Conservation (phyloP, 2,797 vertebrate genomes). For the Vultur gryphus region DNA sequence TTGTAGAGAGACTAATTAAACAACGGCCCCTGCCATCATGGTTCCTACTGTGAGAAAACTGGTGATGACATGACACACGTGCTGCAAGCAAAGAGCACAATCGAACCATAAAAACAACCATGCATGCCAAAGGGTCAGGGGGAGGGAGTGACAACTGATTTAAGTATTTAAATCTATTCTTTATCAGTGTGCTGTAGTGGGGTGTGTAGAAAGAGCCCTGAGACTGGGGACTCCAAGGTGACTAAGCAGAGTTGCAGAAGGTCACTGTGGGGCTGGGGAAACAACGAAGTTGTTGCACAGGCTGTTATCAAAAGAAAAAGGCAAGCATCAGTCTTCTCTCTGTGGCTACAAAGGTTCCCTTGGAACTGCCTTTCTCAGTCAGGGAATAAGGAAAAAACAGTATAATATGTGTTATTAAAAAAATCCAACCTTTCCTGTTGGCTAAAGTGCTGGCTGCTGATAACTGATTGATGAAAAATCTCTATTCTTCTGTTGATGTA, state of each 20-base stretch:
- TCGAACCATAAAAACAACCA: background rate
- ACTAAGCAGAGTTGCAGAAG: background rate
- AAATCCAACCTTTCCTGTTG: background rate
- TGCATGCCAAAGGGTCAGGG: background rate
- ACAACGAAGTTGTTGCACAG: background rate
- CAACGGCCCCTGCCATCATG: background rate
- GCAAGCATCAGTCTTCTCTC: background rate
- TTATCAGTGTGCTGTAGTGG: background rate
- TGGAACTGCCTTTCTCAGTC: background rate
- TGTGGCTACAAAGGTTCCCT: background rate
- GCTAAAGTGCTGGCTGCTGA: background rate
- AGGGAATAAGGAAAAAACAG: background rate
- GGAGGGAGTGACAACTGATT: background rate
- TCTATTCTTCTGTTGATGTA: background rate
- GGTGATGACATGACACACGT: background rate
- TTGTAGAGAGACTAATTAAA: slow-evolving; percentile 2
- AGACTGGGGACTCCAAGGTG: accelerated
- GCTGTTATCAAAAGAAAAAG: background rate
- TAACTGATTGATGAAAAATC: background rate
- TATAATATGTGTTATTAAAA: background rate
- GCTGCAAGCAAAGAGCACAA: background rate
- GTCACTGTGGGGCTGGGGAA: background rate
- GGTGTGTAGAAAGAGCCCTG: background rate
- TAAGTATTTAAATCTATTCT: background rate
- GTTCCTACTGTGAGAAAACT: background rate